Evolutionary conservation across 2,888 invertebrate species (phyloP).

Genomic region (Melinaea menophilus): DNA sequence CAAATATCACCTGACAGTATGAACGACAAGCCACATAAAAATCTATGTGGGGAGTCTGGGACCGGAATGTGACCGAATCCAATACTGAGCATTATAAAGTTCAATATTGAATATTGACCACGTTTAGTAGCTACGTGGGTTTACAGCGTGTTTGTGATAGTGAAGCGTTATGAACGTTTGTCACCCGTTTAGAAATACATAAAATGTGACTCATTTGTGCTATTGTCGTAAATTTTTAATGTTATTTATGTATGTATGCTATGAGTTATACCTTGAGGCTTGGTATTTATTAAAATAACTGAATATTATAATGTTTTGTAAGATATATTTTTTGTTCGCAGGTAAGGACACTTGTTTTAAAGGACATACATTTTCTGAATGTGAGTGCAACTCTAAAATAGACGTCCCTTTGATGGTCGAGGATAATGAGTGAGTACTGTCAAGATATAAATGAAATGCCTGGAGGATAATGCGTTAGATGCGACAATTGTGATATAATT

Average conservation of each 20-base stretch:
- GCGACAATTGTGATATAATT: slow-evolving; percentile 37
- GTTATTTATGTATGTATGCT: slow-evolving; percentile 6
- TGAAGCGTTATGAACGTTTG: slow-evolving; percentile 34
- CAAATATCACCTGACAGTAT: slow-evolving; percentile 54
- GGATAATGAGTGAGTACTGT: slow-evolving; percentile 39
- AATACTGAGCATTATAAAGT: slow-evolving; percentile 39
- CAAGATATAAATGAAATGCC: slow-evolving; percentile 39
- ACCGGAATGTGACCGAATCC: slow-evolving; percentile 41
- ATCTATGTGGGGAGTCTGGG: slow-evolving; percentile 44
- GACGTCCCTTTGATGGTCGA: slow-evolving; percentile 42
- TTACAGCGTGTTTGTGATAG: slow-evolving; percentile 36
- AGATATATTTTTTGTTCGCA: slow-evolving; percentile 32
- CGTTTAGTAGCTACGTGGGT: slow-evolving; percentile 32
- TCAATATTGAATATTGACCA: slow-evolving; percentile 29
- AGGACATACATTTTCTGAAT: slow-evolving; percentile 27
- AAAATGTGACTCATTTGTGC: slow-evolving; percentile 22
- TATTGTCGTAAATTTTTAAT: slow-evolving; percentile 13
- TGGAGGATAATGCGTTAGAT: slow-evolving; percentile 35
- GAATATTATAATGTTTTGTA: slow-evolving; percentile 11
- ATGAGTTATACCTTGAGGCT: slow-evolving; percentile 5
- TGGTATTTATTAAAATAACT: slow-evolving; percentile 3
- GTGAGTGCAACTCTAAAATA: slow-evolving; percentile 33
- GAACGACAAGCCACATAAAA: slow-evolving; percentile 50
- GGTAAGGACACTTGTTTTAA: slow-evolving; percentile 39
- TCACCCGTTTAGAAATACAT: slow-evolving; percentile 35